These are phyloP conservation scores for Pangasius larnaudii DNA, from an alignment of 2,797 vertebrate species.

Conservation along the genomic window DNA sequence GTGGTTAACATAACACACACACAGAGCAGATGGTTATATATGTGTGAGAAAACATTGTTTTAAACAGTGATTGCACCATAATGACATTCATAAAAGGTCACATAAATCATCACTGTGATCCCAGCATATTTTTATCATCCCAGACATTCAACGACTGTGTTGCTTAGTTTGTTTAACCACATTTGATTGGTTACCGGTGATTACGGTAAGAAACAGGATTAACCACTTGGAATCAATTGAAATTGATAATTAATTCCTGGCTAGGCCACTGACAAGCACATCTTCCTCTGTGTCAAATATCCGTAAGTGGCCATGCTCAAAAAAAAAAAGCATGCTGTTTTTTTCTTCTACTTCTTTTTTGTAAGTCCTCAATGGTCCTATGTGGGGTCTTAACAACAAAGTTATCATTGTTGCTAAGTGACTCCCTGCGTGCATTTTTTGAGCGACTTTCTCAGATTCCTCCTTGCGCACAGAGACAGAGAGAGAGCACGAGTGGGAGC, in stretches of 20 bases:
- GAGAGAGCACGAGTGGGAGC: background rate
- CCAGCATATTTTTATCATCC: background rate
- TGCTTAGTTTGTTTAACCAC: background rate
- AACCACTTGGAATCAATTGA: background rate
- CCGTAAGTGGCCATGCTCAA: background rate
- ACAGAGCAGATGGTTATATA: background rate
- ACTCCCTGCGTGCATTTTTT: background rate
- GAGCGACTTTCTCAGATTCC: background rate
- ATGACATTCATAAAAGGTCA: background rate
- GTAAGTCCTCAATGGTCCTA: background rate
- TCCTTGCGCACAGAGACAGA: background rate
- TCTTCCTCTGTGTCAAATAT: background rate
- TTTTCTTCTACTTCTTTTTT: background rate
- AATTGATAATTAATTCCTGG: background rate
- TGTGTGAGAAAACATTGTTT: background rate
- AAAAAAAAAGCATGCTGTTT: background rate
- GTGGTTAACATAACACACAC: background rate
- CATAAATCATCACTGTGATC: background rate
- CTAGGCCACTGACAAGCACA: background rate
- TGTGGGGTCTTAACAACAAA: background rate
- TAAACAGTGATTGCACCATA: background rate
- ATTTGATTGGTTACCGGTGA: background rate
- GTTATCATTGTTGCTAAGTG: constrained; percentile 1
- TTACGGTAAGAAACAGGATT: background rate
- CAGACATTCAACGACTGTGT: background rate